A percentile compares a stretch with the other conserved stretches of the same genome.
phyloP scores from a whole-genome alignment of 2,888 invertebrate genomes.

The Cyaniris semiargus region DNA sequence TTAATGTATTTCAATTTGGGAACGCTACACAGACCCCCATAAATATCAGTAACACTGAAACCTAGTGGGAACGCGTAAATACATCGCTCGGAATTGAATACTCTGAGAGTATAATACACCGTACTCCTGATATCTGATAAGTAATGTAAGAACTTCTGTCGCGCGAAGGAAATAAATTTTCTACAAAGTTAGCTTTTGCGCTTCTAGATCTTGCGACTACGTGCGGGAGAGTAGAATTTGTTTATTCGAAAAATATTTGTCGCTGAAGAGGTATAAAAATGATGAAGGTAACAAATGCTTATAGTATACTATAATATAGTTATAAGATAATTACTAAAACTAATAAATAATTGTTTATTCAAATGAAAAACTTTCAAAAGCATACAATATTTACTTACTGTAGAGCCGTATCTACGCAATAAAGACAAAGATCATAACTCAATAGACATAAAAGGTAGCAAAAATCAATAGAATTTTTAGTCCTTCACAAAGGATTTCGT shows the following conservation, averaged over 20 bases:
- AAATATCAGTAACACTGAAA: slow-evolving; percentile 71
- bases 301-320: too few species aligned
- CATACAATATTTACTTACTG: too few species aligned
- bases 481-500: not conserved
- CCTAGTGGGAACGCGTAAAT: slow-evolving; percentile 71
- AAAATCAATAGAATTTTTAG: not conserved
- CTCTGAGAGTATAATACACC: slow-evolving; percentile 58
- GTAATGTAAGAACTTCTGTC: slow-evolving; percentile 26
- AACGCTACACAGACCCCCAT: slow-evolving; percentile 76
- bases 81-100: slow-evolving; percentile 76
- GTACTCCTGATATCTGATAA: slow-evolving; percentile 28
- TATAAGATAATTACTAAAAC: too few species aligned
- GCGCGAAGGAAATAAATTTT: slow-evolving; percentile 20
- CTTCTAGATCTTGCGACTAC: not conserved
- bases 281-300: too few species aligned
- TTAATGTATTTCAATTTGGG: slow-evolving; percentile 81
- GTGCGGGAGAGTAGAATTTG: not conserved
- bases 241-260: not conserved
- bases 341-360: too few species aligned
- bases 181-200: slow-evolving; percentile 23
- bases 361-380: too few species aligned
- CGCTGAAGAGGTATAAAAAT: not conserved
- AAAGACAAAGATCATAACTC: not conserved
- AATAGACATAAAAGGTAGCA: not conserved
- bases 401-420: not conserved